A percentile compares a stretch with the other conserved stretches of the same genome.
These are phyloP conservation scores for Plumapathes pennacea DNA, from an alignment of 92 coral and sea anemone genomes.

Conservation along the genomic window DNA sequence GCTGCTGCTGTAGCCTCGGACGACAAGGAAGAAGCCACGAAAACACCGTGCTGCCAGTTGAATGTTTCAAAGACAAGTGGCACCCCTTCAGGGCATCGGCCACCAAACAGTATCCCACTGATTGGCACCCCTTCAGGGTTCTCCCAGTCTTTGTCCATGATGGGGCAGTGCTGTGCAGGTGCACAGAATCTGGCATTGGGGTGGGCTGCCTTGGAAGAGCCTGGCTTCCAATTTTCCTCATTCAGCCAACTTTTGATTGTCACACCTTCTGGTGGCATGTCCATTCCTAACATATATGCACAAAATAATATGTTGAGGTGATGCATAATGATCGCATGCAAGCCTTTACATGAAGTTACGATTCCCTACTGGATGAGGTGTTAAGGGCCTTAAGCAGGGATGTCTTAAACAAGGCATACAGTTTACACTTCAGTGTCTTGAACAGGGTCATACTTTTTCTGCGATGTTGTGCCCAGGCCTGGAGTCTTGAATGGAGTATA, in stretches of 20 bases:
- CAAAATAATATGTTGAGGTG: neutral
- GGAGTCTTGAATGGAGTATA: too few species aligned
- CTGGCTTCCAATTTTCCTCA: constrained; percentile 66
- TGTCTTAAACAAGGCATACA: too few species aligned
- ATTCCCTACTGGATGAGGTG: too few species aligned
- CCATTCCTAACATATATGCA: constrained; percentile 33
- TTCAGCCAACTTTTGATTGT: constrained; percentile 84
- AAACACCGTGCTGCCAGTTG: constrained; percentile 96
- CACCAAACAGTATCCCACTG: constrained; percentile 95
- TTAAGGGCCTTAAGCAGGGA: too few species aligned
- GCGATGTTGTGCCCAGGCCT: too few species aligned
- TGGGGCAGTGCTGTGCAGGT: constrained; percentile 89
- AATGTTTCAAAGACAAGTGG: constrained; percentile 88
- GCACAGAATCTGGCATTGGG: constrained; percentile 97
- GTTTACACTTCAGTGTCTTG: too few species aligned
- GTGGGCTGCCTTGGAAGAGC: constrained; percentile 75
- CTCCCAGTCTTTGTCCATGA: constrained; percentile 99
- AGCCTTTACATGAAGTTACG: too few species aligned
- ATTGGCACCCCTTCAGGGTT: constrained; percentile 91
- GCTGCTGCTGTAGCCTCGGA: constrained; percentile 97
- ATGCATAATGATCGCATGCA: too few species aligned
- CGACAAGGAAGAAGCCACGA: constrained; percentile 87
- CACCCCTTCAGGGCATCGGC: constrained; percentile 93
- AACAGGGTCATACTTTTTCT: too few species aligned
- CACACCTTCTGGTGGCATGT: constrained; percentile 35